These are phyloP conservation scores for Luperina nickerlii DNA, from an alignment of 2,888 invertebrate species.

Conservation along the genomic window DNA sequence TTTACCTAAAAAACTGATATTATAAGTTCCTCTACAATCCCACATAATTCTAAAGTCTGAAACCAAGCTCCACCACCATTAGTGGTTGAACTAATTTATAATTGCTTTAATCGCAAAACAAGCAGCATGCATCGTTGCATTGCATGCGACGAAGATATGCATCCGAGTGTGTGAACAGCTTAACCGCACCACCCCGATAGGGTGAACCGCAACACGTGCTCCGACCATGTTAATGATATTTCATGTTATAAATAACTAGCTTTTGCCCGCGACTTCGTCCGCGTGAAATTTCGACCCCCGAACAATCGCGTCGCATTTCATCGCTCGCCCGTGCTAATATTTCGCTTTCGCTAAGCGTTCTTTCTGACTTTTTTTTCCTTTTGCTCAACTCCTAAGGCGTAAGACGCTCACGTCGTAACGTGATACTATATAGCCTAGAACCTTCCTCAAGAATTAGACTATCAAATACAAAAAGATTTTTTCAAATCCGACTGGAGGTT, in stretches of 20 bases:
- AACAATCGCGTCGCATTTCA: too few species aligned
- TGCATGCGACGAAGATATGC: conserved; percentile 15
- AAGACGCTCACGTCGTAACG: too few species aligned
- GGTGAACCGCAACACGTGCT: conserved; percentile 68
- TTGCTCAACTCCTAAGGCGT: too few species aligned
- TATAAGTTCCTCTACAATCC: background rate
- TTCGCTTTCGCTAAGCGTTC: too few species aligned
- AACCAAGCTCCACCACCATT: background rate
- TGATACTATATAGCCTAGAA: too few species aligned
- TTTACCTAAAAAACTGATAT: background rate
- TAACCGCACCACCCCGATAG: conserved; percentile 60
- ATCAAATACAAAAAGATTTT: too few species aligned
- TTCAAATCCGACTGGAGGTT: too few species aligned
- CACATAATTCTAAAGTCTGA: background rate
- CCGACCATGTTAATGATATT: conserved; percentile 66
- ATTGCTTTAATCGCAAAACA: conserved; percentile 2
- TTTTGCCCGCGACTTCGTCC: too few species aligned
- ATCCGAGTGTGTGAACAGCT: conserved; percentile 45
- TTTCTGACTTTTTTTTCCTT: too few species aligned
- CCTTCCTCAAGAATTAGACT: too few species aligned
- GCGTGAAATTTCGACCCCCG: too few species aligned
- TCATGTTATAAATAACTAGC: background rate
- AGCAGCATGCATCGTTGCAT: conserved; percentile 7
- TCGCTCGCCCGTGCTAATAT: too few species aligned
- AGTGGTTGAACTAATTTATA: conserved; percentile 7